phyloP scores from a whole-genome alignment of 53 echinoderm and acorn worm genomes.

The Paracentrotus lividus region DNA sequence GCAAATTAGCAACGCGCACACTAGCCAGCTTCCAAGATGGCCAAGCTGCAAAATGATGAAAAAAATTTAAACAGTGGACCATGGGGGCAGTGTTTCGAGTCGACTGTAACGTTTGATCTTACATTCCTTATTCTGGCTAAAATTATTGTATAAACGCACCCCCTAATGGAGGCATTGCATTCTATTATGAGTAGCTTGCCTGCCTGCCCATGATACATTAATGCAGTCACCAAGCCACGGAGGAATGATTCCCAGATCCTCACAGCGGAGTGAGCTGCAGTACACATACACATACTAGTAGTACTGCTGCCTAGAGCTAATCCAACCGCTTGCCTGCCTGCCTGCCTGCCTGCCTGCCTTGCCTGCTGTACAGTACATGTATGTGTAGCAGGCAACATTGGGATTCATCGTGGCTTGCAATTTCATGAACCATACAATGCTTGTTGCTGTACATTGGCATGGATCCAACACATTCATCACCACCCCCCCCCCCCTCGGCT shows the following conservation, averaged over 20 bases:
- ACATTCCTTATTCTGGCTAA: too few relatives aligned
- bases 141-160: too few relatives aligned
- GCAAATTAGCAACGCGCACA: too few relatives aligned
- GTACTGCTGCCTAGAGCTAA: background rate
- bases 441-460: slow-evolving; percentile 27
- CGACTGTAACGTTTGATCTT: too few relatives aligned
- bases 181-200: background rate
- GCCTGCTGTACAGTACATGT: background rate
- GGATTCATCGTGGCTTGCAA: background rate
- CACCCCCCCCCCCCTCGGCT: background rate
- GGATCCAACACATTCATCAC: slow-evolving; percentile 2
- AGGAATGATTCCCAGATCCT: background rate
- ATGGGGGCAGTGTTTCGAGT: too few relatives aligned
- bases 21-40: too few relatives aligned
- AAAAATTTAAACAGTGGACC: too few relatives aligned
- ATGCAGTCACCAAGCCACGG: slow-evolving; percentile 14
- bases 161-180: slow-evolving; percentile 29
- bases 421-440: slow-evolving; percentile 10
- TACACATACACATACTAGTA: background rate
- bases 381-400: background rate
- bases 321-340: background rate
- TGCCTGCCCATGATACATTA: slow-evolving; percentile 23
- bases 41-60: too few relatives aligned
- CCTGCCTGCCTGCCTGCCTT: background rate
- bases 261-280: too few relatives aligned